Percentiles rank a stretch among this genome's conserved stretches.
Evolutionary conservation across 2,113 vertebrate species (phyloP).

Genomic region (Cochlearius cochlearius): DNA sequence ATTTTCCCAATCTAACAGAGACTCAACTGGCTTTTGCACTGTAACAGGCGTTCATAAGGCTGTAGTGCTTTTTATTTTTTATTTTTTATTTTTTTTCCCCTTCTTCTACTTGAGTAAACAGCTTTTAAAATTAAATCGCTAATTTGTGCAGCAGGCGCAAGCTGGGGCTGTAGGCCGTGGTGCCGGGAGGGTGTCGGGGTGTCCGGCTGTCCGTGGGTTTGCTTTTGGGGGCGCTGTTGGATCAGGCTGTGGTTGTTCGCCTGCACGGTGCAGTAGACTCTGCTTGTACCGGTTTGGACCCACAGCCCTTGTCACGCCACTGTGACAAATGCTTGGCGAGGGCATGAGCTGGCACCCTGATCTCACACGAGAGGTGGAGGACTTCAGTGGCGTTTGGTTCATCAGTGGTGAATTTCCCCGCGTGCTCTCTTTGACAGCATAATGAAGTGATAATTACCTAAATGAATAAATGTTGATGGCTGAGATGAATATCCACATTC

Average conservation of each 20-base stretch:
- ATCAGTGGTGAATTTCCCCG: slow-evolving; percentile 49
- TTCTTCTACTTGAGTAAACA: neutral
- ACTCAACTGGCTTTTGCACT: slow-evolving; percentile 10
- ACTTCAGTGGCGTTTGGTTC: slow-evolving; percentile 44
- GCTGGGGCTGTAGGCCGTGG: neutral
- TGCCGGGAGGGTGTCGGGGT: neutral
- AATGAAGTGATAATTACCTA: slow-evolving; percentile 84
- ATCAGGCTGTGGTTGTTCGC: slow-evolving; percentile 19
- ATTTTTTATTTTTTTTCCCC: too few species aligned
- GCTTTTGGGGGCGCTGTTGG: slow-evolving; percentile 80
- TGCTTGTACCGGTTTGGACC: slow-evolving; percentile 1
- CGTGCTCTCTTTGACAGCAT: slow-evolving; percentile 60
- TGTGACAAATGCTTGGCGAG: slow-evolving; percentile 51
- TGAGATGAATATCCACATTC: slow-evolving; percentile 77
- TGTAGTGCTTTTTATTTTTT: neutral
- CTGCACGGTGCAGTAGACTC: neutral
- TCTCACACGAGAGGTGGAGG: slow-evolving; percentile 19
- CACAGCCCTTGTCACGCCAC: slow-evolving; percentile 32
- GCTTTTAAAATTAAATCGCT: slow-evolving; percentile 45
- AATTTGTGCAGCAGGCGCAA: neutral
- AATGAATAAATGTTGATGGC: slow-evolving; percentile 81
- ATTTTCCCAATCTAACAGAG: slow-evolving; percentile 5
- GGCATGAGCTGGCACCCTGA: slow-evolving; percentile 36
- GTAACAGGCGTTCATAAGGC: neutral
- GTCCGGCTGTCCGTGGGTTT: neutral